A percentile compares a stretch with the other conserved stretches of the same genome.
phyloP scores from a whole-genome alignment of 2,797 vertebrate species.

The Leptoclinus maculatus region DNA sequence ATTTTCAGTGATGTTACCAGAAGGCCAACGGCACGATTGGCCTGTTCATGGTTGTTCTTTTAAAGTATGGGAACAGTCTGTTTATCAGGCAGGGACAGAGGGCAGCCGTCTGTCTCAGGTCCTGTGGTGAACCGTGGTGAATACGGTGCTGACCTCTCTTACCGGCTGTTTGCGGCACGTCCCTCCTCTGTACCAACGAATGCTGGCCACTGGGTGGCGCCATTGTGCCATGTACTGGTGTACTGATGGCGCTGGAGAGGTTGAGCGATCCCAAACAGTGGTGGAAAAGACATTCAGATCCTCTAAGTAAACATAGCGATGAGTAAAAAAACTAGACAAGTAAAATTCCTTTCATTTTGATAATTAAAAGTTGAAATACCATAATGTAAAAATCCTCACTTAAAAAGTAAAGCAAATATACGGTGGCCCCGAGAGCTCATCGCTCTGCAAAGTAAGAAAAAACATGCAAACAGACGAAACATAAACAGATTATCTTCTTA shows the following conservation, averaged over 20 bases:
- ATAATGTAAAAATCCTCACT: background rate
- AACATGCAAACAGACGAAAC: background rate
- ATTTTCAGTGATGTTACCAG: slow-evolving; percentile 65
- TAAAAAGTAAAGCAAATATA: background rate
- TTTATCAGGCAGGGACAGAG: background rate
- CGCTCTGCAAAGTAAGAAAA: background rate
- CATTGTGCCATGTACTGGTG: background rate
- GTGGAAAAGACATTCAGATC: background rate
- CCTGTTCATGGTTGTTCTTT: slow-evolving; percentile 46
- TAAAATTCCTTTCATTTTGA: background rate
- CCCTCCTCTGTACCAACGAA: background rate
- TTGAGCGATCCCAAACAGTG: background rate
- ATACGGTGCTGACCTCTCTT: slow-evolving; percentile 32
- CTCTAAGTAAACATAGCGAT: background rate
- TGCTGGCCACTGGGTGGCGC: slow-evolving; percentile 27
- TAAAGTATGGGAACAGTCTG: background rate
- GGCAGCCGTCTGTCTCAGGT: background rate
- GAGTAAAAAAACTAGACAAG: background rate
- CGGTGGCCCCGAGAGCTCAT: too few relatives aligned
- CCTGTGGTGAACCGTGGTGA: background rate
- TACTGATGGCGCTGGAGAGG: background rate
- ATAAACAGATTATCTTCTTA: background rate
- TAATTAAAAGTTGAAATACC: background rate
- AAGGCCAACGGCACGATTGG: slow-evolving; percentile 23
- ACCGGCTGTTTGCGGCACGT: background rate